Base-by-base conservation (phyloP, 2,113 vertebrate genomes). In the Oxygymnocypris stewartii region DNA sequence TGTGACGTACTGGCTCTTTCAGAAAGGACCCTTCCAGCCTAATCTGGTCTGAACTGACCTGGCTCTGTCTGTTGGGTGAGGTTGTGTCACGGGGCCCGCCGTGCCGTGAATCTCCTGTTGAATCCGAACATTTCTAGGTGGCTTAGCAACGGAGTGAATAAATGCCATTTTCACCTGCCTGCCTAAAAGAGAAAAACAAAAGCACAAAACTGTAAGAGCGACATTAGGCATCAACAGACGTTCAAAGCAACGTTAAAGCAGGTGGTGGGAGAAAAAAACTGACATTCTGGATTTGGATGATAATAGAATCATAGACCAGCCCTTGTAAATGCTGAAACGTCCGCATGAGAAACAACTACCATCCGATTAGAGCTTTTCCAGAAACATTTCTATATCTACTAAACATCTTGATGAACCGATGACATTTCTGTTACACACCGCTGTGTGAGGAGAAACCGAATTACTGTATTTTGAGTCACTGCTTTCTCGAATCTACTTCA, bases 101-200 rank as follows among this genome's bases (percentile, higher is more conserved):
- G 95, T 95, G 37, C 95, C 93, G 37, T 94, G 91, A 71, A 95
- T 93, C 91, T 94, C 94, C 88, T 96, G 95, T 88, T 95, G 92
- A 75, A 93, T 93, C 61, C 94, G 92, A 84, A 96, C 85, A 31
- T 92, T 90, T 89, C 95, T 94, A 18, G 94, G 94, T 80, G 96
- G 95, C 91, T 96, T 97, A 89, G 94, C 95, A 90, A 92, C 93
- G 65, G 92, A 90, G 40, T 94, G 93, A 86, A 97, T 82, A 78
- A 96, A 97, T 51, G 96, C 95, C 94, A 97, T 93, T 94, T 97
- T 97, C 89, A 95, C 94, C 93, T 96, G 95, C 51, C 96, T 93
- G 35, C 96, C 96, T 97, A 89, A 88, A 4, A 51, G 31, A 76
- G n/a, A 83, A 78, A 77, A 80, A 44, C 10, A 16, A 54, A 20